These are phyloP conservation scores for Mycteria americana DNA, from an alignment of 2,797 vertebrate species.

Conservation along the genomic window DNA sequence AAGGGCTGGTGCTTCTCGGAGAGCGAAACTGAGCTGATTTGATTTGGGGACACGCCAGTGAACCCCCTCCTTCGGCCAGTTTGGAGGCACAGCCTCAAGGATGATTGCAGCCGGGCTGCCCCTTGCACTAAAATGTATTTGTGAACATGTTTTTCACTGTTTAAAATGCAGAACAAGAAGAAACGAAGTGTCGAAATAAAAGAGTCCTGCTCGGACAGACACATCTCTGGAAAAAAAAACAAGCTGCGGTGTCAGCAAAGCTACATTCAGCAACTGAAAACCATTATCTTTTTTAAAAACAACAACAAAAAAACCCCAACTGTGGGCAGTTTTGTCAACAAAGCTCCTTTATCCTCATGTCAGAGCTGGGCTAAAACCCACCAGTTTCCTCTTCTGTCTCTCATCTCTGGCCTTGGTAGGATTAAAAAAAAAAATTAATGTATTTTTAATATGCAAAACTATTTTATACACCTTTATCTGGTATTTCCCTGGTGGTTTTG, in stretches of 20 bases:
- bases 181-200: neutral
- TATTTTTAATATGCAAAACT: neutral
- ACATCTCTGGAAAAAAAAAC: neutral
- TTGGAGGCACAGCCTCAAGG: neutral
- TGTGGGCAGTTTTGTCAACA: neutral
- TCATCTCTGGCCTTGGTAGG: neutral
- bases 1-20: neutral
- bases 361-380: neutral
- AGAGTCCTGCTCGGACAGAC: neutral
- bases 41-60: fast-evolving
- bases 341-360: neutral
- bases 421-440: neutral
- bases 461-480: neutral
- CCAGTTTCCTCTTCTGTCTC: neutral
- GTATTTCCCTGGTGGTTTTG: neutral
- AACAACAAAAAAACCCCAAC: neutral
- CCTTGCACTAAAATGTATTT: fast-evolving
- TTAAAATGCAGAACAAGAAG: neutral
- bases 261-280: neutral
- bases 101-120: neutral
- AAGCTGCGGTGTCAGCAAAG: neutral
- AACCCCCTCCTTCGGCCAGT: neutral
- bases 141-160: neutral
- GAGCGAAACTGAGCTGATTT: neutral
- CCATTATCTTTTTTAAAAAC: neutral